Evolutionary conservation across 2,888 invertebrate genomes (phyloP), one percentile per base, ranked within the genome.

Genomic region (Mesorhabditis belari): DNA sequence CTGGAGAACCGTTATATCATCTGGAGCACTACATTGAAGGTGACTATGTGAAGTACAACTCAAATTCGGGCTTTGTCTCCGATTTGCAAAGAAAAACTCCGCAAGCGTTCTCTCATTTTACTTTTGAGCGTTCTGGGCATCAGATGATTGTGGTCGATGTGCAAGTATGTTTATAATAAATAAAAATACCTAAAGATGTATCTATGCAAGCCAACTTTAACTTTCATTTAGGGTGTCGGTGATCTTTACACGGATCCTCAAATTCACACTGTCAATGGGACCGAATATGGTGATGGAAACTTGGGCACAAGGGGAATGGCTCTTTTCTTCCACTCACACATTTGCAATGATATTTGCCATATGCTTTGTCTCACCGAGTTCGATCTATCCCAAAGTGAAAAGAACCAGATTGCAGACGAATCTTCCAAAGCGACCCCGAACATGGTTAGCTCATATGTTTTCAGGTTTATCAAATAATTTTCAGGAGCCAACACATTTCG

Each of bases 211-310:
- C 12, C 44, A 44, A 44, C 12, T 17, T 12, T 44, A 44, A 1
- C 12, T 17, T 12, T 44, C 44, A 51, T 54, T 25, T 25, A 26
- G 28, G 86, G 86, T 19, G 86, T 86, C 51, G 86, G 85, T 3
- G 86, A 86, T 75, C 80, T 86, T 44, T 86, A 85, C 80, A 86
- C 86, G 1, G 86, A 86, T 75, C 86, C 86, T 2, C 85, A 86
- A 74, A 84, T 86, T 57, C 86, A 86, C 77, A 85, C 85, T 0
- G 78, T 81, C 4, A 81, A 81, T 51, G 85, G 84, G 62, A 73
- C 75, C 27, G 80, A 83, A 28, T 86, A 85, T 71, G 85, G 85
- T 5, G 85, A 86, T 70, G 86, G 86, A 4, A 86, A 86, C 73
- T 81, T 86, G 53, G 85, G 85, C 21, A 82, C 84, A 1, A 61